Conservation (phyloP, 1,140 invertebrate genomes). For the Lordiphosa stackelbergi region DNA sequence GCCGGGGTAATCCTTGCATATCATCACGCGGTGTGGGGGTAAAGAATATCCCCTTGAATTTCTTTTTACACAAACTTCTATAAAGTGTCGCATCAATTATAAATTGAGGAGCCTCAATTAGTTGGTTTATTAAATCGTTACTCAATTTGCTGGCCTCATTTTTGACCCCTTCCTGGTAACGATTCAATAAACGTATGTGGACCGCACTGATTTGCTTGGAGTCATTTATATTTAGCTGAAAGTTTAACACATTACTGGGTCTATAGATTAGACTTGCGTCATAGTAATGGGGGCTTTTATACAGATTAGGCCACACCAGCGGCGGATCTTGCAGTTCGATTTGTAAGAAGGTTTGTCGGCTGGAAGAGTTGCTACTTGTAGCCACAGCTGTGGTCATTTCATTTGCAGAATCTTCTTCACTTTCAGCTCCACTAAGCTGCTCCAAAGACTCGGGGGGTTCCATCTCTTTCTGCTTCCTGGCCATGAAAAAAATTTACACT, state of each 20-base stretch:
- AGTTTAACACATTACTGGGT: conserved; percentile 22
- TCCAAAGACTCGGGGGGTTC: not conserved
- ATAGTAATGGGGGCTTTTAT: conserved; percentile 28
- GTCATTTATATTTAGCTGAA: conserved; percentile 28
- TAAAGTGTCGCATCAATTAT: conserved; percentile 38
- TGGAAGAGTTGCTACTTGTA: conserved; percentile 11
- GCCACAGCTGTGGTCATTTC: conserved; percentile 8
- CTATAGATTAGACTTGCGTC: conserved; percentile 38
- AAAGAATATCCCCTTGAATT: conserved; percentile 60
- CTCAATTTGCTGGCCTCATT: conserved; percentile 18
- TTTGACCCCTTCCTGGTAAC: conserved; percentile 49
- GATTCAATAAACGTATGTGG: conserved; percentile 62
- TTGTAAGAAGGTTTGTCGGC: conserved; percentile 46
- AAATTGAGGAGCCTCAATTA: conserved; percentile 17
- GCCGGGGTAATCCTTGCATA: conserved; percentile 45
- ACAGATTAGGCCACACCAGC: conserved; percentile 25
- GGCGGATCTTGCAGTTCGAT: conserved; percentile 52
- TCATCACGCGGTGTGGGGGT: conserved; percentile 20
- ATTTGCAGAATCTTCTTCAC: conserved; percentile 22
- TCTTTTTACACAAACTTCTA: conserved; percentile 32
- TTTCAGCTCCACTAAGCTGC: not conserved
- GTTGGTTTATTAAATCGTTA: conserved; percentile 21
- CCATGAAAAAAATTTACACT: conserved; percentile 51
- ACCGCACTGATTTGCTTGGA: not conserved
- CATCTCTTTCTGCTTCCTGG: not conserved